Evolutionary conservation across 2,113 vertebrate genomes (phyloP).

Genomic region (Okapia johnstoni): DNA sequence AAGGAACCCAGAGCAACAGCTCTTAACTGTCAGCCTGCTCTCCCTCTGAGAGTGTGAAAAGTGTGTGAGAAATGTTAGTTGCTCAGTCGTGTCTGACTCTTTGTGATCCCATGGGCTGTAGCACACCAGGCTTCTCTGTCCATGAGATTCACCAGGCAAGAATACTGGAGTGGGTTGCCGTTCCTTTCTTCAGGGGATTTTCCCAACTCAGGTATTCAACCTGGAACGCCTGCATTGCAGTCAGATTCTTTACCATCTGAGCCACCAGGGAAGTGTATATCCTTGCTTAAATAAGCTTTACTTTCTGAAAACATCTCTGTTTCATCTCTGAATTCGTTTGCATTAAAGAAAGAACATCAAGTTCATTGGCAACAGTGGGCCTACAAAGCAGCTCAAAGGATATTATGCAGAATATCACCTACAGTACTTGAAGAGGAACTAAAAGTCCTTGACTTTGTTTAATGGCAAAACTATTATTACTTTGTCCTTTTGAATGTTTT

Average conservation of each 20-base stretch:
- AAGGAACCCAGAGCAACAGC: neutral
- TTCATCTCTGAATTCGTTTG: neutral
- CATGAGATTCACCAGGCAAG: neutral
- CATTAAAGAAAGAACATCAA: neutral
- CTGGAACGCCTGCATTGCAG: neutral
- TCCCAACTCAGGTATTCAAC: neutral
- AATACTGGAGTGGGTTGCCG: neutral
- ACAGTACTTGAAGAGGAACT: neutral
- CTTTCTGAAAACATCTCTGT: neutral
- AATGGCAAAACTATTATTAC: neutral
- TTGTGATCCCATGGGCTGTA: neutral
- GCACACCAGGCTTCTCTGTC: neutral
- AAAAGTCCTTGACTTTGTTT: neutral
- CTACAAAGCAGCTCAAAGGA: neutral
- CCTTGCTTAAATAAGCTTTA: neutral
- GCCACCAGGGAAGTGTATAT: neutral
- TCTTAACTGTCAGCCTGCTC: neutral
- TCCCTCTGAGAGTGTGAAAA: neutral
- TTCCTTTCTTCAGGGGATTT: neutral
- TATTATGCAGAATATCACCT: neutral
- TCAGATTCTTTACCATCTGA: neutral
- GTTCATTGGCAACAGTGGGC: neutral
- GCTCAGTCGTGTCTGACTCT: neutral
- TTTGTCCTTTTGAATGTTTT: neutral
- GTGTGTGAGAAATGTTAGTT: neutral